phyloP scores from a whole-genome alignment of 2,113 vertebrate genomes.

The Pituophis catenifer region DNA sequence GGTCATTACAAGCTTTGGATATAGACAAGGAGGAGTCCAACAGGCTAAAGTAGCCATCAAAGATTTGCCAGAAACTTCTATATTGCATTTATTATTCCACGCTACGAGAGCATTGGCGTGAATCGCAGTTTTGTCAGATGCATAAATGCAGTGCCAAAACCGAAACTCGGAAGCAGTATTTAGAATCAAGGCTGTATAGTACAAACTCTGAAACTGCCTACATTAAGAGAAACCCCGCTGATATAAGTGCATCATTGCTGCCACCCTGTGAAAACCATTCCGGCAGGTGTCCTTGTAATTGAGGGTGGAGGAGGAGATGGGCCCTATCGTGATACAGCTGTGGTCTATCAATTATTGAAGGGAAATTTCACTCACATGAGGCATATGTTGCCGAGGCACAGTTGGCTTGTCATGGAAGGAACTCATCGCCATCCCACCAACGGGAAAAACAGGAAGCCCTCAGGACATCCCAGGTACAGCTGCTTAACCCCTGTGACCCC shows the following conservation, averaged over 20 bases:
- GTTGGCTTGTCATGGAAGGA: not conserved
- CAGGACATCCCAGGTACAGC: not conserved
- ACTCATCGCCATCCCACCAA: not conserved
- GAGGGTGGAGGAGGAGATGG: not conserved
- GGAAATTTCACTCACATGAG: not conserved
- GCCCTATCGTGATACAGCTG: slow-evolving; percentile 23
- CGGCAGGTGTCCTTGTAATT: not conserved
- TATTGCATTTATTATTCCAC: slow-evolving; percentile 50
- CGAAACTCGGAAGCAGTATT: not conserved
- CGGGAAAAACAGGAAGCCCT: not conserved
- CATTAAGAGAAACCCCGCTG: not conserved
- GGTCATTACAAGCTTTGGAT: too few relatives aligned
- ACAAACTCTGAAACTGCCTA: slow-evolving; percentile 24
- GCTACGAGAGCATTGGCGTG: slow-evolving; percentile 39
- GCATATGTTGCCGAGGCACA: not conserved
- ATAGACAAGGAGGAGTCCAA: slow-evolving; percentile 52
- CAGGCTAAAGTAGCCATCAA: slow-evolving; percentile 54
- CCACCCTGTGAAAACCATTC: not conserved
- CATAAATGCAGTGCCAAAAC: slow-evolving; percentile 47
- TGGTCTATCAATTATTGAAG: slow-evolving; percentile 43
- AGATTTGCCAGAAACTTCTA: slow-evolving; percentile 56
- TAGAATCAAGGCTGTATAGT: slow-evolving; percentile 6
- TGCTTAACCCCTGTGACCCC: not conserved
- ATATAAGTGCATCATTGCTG: not conserved
- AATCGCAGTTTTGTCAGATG: slow-evolving; percentile 47